A percentile compares a stretch with the other conserved stretches of the same genome.
phyloP scores from a whole-genome alignment of 2,888 invertebrate species.

The Stomorhina lunata region DNA sequence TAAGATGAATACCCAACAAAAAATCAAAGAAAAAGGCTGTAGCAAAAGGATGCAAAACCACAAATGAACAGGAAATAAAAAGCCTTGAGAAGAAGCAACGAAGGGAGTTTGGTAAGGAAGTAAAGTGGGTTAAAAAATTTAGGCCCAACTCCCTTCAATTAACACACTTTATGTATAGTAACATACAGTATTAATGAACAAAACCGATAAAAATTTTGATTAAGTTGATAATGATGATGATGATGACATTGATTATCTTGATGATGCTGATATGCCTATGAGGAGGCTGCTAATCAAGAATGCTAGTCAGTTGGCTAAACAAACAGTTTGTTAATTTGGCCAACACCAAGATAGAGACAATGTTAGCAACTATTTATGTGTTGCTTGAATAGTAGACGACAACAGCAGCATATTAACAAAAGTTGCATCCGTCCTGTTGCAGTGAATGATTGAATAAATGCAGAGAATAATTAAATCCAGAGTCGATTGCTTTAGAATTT shows the following conservation, averaged over 20 bases:
- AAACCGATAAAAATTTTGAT: slow-evolving; percentile 5
- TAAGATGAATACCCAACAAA: slow-evolving; percentile 13
- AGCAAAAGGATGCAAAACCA: background rate
- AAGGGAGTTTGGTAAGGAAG: background rate
- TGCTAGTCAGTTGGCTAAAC: slow-evolving; percentile 60
- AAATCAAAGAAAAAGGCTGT: background rate
- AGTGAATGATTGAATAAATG: background rate
- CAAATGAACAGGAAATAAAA: background rate
- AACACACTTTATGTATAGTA: no score
- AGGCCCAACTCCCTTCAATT: background rate
- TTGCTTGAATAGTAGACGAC: slow-evolving; percentile 15
- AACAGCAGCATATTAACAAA: slow-evolving; percentile 1
- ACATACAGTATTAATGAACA: slow-evolving; percentile 19
- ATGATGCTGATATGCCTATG: slow-evolving; percentile 20
- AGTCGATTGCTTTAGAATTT: background rate
- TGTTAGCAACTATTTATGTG: background rate
- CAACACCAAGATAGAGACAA: slow-evolving; percentile 39
- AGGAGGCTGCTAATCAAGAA: slow-evolving; percentile 51
- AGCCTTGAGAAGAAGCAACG: background rate
- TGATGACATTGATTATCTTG: slow-evolving; percentile 1
- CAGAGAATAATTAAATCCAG: background rate
- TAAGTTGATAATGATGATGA: slow-evolving; percentile 6
- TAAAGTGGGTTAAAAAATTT: background rate
- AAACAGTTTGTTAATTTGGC: slow-evolving; percentile 52
- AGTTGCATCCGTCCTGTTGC: slow-evolving; percentile 55